A percentile compares a stretch with the other conserved stretches of the same genome.
Evolutionary conservation across 2,888 invertebrate species (phyloP).

Genomic region (Cheilosia vulpina): DNA sequence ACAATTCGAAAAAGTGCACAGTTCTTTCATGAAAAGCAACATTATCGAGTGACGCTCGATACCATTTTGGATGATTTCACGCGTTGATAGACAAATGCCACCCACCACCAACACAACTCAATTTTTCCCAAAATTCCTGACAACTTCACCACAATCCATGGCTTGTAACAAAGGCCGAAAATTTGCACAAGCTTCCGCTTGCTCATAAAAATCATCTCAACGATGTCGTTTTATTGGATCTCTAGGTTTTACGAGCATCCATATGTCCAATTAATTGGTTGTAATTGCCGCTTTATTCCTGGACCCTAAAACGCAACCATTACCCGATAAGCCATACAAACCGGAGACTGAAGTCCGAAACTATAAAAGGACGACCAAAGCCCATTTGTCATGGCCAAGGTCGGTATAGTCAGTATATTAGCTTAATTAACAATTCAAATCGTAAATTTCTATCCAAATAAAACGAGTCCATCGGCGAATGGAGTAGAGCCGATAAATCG

Average conservation of each 20-base stretch:
- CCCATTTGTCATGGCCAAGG: constrained; percentile 54
- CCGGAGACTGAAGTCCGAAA: constrained; percentile 1
- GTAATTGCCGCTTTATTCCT: constrained; percentile 62
- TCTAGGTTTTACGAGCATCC: constrained; percentile 35
- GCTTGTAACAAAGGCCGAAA: too few species aligned
- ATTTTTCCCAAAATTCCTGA: too few species aligned
- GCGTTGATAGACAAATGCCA: too few species aligned
- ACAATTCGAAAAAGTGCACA: too few species aligned
- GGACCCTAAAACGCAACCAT: constrained; percentile 8
- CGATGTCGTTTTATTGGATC: constrained; percentile 30
- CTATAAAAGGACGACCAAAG: constrained; percentile 40
- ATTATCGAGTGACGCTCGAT: too few species aligned
- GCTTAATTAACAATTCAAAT: constrained; percentile 62
- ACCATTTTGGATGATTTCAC: too few species aligned
- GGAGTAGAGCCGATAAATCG: constrained; percentile 42
- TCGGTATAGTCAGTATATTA: neutral
- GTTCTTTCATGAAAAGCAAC: too few species aligned
- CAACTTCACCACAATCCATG: too few species aligned
- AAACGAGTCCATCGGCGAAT: constrained; percentile 9
- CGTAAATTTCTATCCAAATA: constrained; percentile 34
- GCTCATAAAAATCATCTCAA: constrained; percentile 33
- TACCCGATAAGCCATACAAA: neutral
- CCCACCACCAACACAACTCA: too few species aligned
- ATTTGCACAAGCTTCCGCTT: neutral
- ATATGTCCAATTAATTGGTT: constrained; percentile 54